Evolutionary conservation across 2,888 invertebrate genomes (phyloP), one percentile per base, ranked within the genome.

Genomic region (Phymatocera aterrima): DNA sequence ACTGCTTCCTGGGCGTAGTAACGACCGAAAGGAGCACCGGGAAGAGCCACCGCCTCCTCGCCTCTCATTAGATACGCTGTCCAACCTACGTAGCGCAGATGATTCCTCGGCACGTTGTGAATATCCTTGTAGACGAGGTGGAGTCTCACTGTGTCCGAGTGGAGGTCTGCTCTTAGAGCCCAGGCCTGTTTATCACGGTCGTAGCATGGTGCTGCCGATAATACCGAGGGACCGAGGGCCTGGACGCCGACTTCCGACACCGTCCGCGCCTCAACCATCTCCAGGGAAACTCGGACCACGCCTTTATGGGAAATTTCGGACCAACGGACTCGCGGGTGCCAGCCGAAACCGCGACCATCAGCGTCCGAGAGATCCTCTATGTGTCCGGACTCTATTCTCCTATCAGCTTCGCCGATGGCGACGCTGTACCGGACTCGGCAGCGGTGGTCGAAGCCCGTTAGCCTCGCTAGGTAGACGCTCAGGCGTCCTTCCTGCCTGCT

Each of bases 371-470:
- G 92, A 84, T 94, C 94, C 87, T 95, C 95, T 65, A 95, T 91
- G 37, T 94, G 92, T 0, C 95, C 95, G 0, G 95, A 95, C 83
- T 95, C 94, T 82, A 94, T 89, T 60, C 94, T 91, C 24, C 94
- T 91, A 68, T 95, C 94, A 0, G 94, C 94, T 81, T 95, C 95
- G 1, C 95, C 95, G 1, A 96, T 91, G 0, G 93, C 92, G 43
- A 94, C 92, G 78, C 94, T 93, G 90, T 96, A 96, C 31, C 94
- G 92, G 8, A 96, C 95, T 79, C 95, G 93, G 88, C 96, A 96
- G 72, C 94, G 94, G 88, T 96, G 96, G 84, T 96, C 96, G 87
- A 96, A 96, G 64, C 95, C 96, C n/a, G 96, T 96, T 77, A 95
- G 93, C 74, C 96, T 92, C 86, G 94, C 94, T 51, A 96, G 91